phyloP scores from a whole-genome alignment of 64 coral and sea anemone species.

The Platygyra sinensis region DNA sequence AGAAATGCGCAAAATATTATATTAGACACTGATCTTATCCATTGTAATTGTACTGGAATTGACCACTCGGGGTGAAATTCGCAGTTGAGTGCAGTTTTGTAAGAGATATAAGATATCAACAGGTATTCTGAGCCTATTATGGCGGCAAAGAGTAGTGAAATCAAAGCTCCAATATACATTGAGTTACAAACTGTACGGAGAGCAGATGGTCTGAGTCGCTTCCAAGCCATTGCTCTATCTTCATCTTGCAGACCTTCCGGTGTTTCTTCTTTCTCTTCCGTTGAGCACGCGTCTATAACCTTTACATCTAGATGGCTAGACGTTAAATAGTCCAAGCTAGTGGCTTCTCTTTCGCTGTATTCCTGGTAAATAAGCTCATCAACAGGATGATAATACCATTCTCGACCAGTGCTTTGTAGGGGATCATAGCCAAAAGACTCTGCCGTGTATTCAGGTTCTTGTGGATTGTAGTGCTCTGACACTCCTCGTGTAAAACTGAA shows the following conservation, averaged over 20 bases:
- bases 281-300: no score
- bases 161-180: slow-evolving; percentile 8
- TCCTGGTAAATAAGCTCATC: no score
- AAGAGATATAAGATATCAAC: not conserved
- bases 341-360: no score
- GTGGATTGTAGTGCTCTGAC: no score
- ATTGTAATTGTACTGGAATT: not conserved
- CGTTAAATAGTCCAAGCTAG: no score
- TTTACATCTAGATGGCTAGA: no score
- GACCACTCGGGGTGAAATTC: not conserved
- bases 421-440: no score
- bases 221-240: slow-evolving; percentile 9
- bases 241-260: not conserved
- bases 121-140: not conserved
- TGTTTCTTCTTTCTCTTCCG: no score
- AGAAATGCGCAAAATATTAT: not conserved
- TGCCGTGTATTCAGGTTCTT: no score
- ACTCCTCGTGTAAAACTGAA: no score
- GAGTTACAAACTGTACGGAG: not conserved
- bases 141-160: not conserved
- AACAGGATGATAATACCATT: no score
- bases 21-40: not conserved
- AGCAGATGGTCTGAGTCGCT: not conserved
- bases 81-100: not conserved
- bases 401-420: no score